Evolutionary conservation across 2,888 invertebrate species (phyloP).

Genomic region (Microctonus hyperodae): DNA sequence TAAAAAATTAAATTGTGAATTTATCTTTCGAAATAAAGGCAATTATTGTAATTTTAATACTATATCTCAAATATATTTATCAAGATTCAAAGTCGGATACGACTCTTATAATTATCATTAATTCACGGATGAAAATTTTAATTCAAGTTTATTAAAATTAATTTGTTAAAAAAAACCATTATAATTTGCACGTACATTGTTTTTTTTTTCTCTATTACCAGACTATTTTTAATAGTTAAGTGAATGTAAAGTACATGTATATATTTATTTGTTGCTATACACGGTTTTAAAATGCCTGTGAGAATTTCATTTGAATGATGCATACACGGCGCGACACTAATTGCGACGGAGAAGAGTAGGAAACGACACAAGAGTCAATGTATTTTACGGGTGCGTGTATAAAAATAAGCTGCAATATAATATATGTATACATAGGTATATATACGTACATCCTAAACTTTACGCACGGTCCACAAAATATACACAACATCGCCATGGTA

Average conservation of each 20-base stretch:
- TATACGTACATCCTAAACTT: background rate
- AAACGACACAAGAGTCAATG: conserved; percentile 22
- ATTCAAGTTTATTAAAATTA: too few relatives aligned
- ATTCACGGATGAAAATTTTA: too few relatives aligned
- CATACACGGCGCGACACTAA: conserved; percentile 20
- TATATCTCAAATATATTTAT: too few relatives aligned
- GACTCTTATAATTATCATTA: too few relatives aligned
- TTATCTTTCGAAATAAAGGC: too few relatives aligned
- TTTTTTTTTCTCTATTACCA: background rate
- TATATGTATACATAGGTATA: conserved; percentile 13
- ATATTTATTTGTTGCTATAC: conserved; percentile 6
- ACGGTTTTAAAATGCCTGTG: background rate
- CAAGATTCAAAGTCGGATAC: too few relatives aligned
- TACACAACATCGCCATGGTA: conserved; percentile 41
- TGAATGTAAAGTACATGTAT: conserved; percentile 2
- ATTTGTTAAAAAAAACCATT: too few relatives aligned
- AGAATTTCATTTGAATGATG: conserved; percentile 20
- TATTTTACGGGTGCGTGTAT: conserved; percentile 29
- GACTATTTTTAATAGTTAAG: background rate
- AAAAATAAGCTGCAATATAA: conserved; percentile 43
- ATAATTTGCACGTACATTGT: too few relatives aligned
- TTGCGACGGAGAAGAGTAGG: conserved; percentile 17
- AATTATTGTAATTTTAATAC: too few relatives aligned
- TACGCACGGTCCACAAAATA: background rate
- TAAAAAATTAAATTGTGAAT: too few relatives aligned